Conservation (phyloP, 2,888 invertebrate genomes). For the Drosophila mayaguana region DNA sequence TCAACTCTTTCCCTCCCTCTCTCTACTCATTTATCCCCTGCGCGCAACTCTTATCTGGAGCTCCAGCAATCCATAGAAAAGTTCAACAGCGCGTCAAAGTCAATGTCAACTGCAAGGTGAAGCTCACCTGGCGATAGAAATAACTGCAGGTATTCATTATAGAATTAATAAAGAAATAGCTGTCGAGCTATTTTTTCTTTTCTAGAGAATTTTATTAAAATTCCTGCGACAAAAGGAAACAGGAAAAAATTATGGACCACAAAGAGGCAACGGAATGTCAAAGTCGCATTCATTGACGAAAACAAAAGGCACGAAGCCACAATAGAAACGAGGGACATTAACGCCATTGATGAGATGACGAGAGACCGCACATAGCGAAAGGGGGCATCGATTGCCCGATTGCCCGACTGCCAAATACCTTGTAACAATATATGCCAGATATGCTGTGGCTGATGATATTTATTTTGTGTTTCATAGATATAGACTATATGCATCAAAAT, state of each 20-base stretch:
- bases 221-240: slow-evolving; percentile 28
- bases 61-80: neutral
- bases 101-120: neutral
- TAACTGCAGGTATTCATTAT: slow-evolving; percentile 10
- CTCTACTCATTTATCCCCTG: neutral
- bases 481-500: too few relatives aligned
- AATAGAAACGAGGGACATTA: slow-evolving; percentile 62
- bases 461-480: too few relatives aligned
- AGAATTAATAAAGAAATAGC: slow-evolving; percentile 13
- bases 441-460: too few relatives aligned
- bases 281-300: slow-evolving; percentile 69
- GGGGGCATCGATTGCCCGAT: neutral
- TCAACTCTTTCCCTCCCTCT: too few relatives aligned
- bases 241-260: slow-evolving; percentile 23
- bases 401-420: neutral
- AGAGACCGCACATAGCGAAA: neutral
- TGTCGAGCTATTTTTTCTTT: slow-evolving; percentile 16
- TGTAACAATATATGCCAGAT: too few relatives aligned
- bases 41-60: too few relatives aligned
- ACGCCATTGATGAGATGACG: slow-evolving; percentile 53
- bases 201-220: slow-evolving; percentile 44
- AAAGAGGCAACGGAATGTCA: slow-evolving; percentile 57
- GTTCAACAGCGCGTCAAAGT: slow-evolving; percentile 3
- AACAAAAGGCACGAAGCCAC: slow-evolving; percentile 53
- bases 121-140: slow-evolving; percentile 2